Evolutionary conservation across 2,888 invertebrate species (phyloP), one percentile per base, ranked within the genome.

Genomic region (Drosophila villosipedis): DNA sequence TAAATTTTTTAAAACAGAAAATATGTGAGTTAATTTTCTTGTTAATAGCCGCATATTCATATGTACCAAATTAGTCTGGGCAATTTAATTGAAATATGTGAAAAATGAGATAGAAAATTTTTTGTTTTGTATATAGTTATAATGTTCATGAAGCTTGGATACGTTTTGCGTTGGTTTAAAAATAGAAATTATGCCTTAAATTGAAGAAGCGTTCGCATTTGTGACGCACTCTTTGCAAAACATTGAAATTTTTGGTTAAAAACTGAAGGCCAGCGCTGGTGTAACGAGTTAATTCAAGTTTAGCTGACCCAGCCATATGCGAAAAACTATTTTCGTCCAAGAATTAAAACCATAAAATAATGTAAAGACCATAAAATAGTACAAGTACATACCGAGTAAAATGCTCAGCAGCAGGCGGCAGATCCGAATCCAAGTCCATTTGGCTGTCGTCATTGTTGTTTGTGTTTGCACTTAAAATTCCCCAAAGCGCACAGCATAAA

Each of bases 371-470:
- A 86, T 74, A 77, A 91, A 91, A 83, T 75, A 62, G 58, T 37
- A 53, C 12, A 43, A 50, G 35, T 71, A 91, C 92, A 89, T 73
- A 92, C 91, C 92, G 68, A 88, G 78, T 47, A 89, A 67, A 73
- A 90, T 74, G 90, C 78, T 80, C 68, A 91, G 73, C 62, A 85
- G 73, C 82, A 82, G 77, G 55, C 82, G 83, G 74, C 74, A 78
- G 37, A 78, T 49, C 62, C 82, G 41, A 50, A 37, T 68, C 84
- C 91, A 85, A 79, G 91, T 80, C 91, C 89, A 91, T 92, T 92
- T 91, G 80, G 83, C 85, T 91, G 92, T 92, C 91, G 91, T 90
- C 91, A 92, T 91, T 84, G 83, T 91, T 69, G 78, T 63, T 67
- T 66, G 60, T 73, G 61, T 69, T 77, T 90, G 91, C 87, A 88